Evolutionary conservation across 2,797 vertebrate species (phyloP).

Genomic region (Parauchenoglanis ngamensis): DNA sequence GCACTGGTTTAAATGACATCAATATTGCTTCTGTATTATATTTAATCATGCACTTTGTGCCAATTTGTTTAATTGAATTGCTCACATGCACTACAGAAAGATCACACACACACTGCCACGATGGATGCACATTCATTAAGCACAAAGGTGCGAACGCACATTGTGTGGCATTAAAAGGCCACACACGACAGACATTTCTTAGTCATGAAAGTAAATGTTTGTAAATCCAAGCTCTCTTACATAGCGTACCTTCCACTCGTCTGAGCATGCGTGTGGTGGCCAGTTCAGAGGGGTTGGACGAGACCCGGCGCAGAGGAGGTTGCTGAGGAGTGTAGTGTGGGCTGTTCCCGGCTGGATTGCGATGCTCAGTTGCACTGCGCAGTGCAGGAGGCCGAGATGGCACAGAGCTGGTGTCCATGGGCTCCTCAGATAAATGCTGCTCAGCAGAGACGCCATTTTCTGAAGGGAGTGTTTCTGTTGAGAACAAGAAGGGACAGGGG

Average conservation of each 20-base stretch:
- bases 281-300: slow-evolving; percentile 78
- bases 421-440: slow-evolving; percentile 74
- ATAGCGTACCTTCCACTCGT: slow-evolving; percentile 84
- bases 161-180: no score
- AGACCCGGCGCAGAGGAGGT: slow-evolving; percentile 72
- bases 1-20: not conserved
- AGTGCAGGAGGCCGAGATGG: slow-evolving; percentile 63
- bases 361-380: slow-evolving; percentile 72
- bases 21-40: not conserved
- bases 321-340: slow-evolving; percentile 73
- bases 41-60: not conserved
- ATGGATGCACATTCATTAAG: not conserved
- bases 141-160: not conserved
- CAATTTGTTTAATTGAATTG: not conserved
- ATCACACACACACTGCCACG: slow-evolving; percentile 18
- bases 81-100: not conserved
- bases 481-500: not conserved
- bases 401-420: slow-evolving; percentile 72
- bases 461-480: slow-evolving; percentile 72
- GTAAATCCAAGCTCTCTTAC: slow-evolving; percentile 51
- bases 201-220: not conserved
- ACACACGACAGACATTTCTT: not conserved
- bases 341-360: slow-evolving; percentile 70
- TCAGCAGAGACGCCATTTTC: slow-evolving; percentile 77
- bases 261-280: slow-evolving; percentile 74